Evolutionary conservation across 2,113 vertebrate species (phyloP), one percentile per base, ranked within the genome.

Genomic region (Carlito syrichta): DNA sequence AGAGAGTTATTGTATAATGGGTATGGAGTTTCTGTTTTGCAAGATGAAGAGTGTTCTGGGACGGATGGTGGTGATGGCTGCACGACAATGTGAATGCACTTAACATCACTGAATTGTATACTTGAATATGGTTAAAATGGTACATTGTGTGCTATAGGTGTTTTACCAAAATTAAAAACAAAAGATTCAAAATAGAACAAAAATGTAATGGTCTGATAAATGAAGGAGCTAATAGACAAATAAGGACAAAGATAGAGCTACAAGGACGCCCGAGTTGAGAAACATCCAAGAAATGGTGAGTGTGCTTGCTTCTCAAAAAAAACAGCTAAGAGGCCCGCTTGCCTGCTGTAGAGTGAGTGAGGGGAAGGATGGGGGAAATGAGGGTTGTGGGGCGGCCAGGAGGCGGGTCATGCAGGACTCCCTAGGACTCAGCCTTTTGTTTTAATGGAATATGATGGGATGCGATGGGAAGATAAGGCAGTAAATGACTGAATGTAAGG

Each of bases 271-370:
- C 73, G 56, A 82, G 74, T 45, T 56, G 81, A 82, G 58, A 77
- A 35, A 5, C 62, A 63, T 93, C 60, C 16, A 17, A 45, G 52
- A 76, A 73, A 86, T 2, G 89, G 30, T 43, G 5, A 63, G 45
- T 10, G 1, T 6, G 30, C 54, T 52, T 35, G 9, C n/a, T n/a
- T n/a, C n/a, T 50, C 4, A 17, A 12, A 43, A 73, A 43, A n/a
- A 40, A 3, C 2, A 25, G 23, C 43, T 6, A 3, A 38, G 11
- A 66, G 60, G 14, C 38, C 8, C 19, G 63, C 56, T 63, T 10
- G n/a, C 8, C 20, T 23, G 9, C 3, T 1, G 35, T 0, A 6
- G 43, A 12, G 35, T 3, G 2, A 8, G 2, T 0, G 6, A 78
- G 3, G 25, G 5, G 13, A 10, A 17, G 2, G 52, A 35, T 0